Percentiles rank a stretch among this genome's conserved stretches.
phyloP scores from a whole-genome alignment of 2,113 vertebrate genomes.

The Corydoras maculifer region DNA sequence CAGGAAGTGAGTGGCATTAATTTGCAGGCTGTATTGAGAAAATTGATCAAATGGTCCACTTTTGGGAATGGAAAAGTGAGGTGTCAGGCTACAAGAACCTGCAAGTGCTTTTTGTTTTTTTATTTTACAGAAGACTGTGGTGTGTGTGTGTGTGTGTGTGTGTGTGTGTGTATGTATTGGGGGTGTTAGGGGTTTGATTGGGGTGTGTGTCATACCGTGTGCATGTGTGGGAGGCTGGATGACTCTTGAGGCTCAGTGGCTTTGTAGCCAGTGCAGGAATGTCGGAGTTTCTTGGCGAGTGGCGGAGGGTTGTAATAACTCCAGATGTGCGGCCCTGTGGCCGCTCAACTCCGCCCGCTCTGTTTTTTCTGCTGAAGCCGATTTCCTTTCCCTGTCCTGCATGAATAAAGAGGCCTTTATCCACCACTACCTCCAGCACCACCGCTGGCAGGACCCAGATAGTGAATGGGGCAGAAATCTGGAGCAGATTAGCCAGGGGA shows the following conservation, averaged over 20 bases:
- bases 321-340: slow-evolving; percentile 88
- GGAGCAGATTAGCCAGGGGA: slow-evolving; percentile 54
- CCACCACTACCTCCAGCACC: slow-evolving; percentile 36
- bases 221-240: slow-evolving; percentile 53
- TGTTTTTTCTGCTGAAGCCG: slow-evolving; percentile 72
- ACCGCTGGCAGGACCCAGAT: slow-evolving; percentile 24
- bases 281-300: slow-evolving; percentile 73
- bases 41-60: slow-evolving; percentile 7
- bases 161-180: slow-evolving; percentile 49
- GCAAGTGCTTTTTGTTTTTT: too few relatives aligned
- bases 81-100: not conserved
- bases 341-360: slow-evolving; percentile 56
- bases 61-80: slow-evolving; percentile 20
- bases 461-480: slow-evolving; percentile 58
- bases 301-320: slow-evolving; percentile 74
- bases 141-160: slow-evolving; percentile 47
- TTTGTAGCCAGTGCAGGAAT: slow-evolving; percentile 78
- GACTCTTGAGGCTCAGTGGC: slow-evolving; percentile 68
- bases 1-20: slow-evolving; percentile 77
- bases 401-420: slow-evolving; percentile 75
- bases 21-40: slow-evolving; percentile 48
- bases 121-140: too few relatives aligned
- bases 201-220: slow-evolving; percentile 43
- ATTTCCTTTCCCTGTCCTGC: slow-evolving; percentile 74
- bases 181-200: slow-evolving; percentile 40